These are phyloP conservation scores for Strix uralensis DNA, from an alignment of 2,113 vertebrate genomes.

Conservation along the genomic window DNA sequence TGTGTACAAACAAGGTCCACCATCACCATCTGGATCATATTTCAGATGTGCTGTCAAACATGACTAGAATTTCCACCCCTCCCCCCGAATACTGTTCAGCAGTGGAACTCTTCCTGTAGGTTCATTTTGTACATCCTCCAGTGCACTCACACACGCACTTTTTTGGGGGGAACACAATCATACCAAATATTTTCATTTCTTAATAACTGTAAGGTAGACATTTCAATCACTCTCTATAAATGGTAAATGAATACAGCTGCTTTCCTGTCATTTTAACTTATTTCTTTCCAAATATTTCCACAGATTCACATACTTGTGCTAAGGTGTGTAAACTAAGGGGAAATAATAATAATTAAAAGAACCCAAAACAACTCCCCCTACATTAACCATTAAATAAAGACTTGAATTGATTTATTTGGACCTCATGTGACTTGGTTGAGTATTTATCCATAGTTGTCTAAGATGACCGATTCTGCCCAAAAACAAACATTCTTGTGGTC, in stretches of 20 bases:
- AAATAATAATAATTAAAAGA: neutral
- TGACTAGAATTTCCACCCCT: neutral
- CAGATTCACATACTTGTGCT: neutral
- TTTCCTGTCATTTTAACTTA: neutral
- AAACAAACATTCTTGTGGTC: neutral
- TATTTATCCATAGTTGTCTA: neutral
- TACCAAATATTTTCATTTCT: neutral
- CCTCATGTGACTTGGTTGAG: neutral
- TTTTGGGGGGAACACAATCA: neutral
- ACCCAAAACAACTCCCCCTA: neutral
- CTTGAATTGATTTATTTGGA: neutral
- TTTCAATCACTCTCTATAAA: neutral
- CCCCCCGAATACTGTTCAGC: neutral
- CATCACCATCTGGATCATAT: neutral
- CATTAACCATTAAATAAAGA: neutral
- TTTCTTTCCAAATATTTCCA: neutral
- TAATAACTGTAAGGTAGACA: neutral
- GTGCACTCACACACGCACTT: rapidly evolving
- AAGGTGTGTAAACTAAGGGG: neutral
- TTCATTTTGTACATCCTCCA: neutral
- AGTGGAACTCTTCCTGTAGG: neutral
- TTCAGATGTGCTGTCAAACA: neutral
- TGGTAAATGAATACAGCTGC: neutral
- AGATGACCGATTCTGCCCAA: neutral
- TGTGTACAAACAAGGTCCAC: neutral